Evolutionary conservation across 2,113 vertebrate species (phyloP), one percentile per base, ranked within the genome.

Genomic region (Myiozetetes cayanensis): DNA sequence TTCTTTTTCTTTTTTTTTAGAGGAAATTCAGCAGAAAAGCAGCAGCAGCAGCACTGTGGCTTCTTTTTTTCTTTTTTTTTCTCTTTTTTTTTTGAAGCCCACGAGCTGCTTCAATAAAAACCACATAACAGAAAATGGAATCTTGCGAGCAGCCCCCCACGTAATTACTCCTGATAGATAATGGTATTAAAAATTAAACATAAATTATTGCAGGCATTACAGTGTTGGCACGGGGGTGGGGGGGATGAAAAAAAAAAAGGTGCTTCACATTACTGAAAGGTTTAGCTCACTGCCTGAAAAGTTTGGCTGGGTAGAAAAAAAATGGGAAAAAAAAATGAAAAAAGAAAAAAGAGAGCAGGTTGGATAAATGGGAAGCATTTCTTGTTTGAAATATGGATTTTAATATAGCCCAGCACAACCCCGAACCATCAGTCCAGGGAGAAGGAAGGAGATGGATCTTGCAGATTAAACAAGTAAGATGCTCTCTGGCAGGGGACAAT

Each of bases 151-250:
- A 97, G 96, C 96, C 97, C 97, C 97, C 94, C 96, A 90, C 95
- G 39, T 39, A 97, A 98, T 97, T 96, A 97, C 96, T 97, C 94
- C 91, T 97, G 97, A 97, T 97, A 98, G 97, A 98, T 97, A 98
- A 98, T 96, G 94, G 91, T 97, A 98, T 98, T 98, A 98, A 98
- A 98, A 98, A 98, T 98, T 98, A 97, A 98, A 98, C 97, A 97
- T 97, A 98, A 98, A 97, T 98, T 97, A 97, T 97, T 97, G 94
- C 93, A 96, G 96, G 93, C 96, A 98, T 97, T 97, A 97, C 68
- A 93, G 93, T 49, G 94, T 93, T 98, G 98, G 98, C 98, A 97
- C 39, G 10, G 39, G 39, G 39, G 10, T 10, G 39, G 39, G 39
- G 89, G 83, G 96, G 97, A 98, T 97, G 91, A 98, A 98, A 98